Conservation (phyloP, 1,140 invertebrate species). For the Melanaphis sacchari region DNA sequence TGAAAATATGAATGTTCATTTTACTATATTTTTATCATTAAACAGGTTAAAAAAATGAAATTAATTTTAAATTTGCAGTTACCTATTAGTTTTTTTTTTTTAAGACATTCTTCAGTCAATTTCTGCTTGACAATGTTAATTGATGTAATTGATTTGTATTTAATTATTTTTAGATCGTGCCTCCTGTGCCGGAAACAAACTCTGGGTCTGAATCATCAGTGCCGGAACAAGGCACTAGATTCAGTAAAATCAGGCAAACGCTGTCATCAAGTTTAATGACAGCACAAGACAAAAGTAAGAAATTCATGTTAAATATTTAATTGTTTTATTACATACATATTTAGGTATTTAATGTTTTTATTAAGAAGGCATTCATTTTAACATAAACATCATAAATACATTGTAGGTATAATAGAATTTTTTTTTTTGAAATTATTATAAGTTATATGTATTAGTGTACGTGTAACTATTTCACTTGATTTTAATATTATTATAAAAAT, state of each 20-base stretch:
- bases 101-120: not conserved
- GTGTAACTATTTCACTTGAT: not conserved
- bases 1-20: not conserved
- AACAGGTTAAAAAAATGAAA: not conserved
- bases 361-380: not conserved
- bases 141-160: not conserved
- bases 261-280: constrained; percentile 80
- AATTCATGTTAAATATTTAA: not conserved
- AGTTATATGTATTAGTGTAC: no score
- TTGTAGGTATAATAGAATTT: no score
- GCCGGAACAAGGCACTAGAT: constrained; percentile 68
- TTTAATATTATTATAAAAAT: not conserved
- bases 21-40: not conserved
- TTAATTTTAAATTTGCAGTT: not conserved
- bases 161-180: constrained; percentile 64
- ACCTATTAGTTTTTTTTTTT: not conserved
- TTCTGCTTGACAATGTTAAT: not conserved
- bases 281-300: constrained; percentile 79
- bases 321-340: not conserved
- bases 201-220: constrained; percentile 66
- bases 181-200: constrained; percentile 68
- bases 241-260: constrained; percentile 81
- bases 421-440: no score
- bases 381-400: no score
- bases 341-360: not conserved